Evolutionary conservation across 2,888 invertebrate species (phyloP).

Genomic region (Tolmerus cingulatus): DNA sequence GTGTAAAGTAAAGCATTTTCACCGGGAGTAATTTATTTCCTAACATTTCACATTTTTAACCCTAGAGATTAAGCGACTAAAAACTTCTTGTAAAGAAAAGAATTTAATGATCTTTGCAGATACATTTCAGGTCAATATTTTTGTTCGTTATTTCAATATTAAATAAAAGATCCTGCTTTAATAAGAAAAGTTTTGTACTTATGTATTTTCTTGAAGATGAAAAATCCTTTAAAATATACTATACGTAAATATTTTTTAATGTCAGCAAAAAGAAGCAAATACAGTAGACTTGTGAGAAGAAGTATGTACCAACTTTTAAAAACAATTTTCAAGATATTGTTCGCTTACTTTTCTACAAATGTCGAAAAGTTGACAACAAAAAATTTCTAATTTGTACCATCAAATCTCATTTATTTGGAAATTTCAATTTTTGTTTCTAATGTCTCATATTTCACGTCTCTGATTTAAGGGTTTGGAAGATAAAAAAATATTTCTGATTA

Average conservation of each 20-base stretch:
- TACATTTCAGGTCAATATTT: no score
- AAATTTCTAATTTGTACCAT: neutral
- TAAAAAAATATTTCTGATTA: no score
- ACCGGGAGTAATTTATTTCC: neutral
- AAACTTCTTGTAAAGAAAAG: neutral
- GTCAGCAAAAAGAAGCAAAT: no score
- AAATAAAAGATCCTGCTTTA: no score
- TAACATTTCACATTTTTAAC: neutral
- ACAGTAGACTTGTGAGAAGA: no score
- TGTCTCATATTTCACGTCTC: neutral
- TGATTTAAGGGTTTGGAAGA: neutral
- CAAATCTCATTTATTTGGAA: neutral
- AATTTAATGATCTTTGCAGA: neutral
- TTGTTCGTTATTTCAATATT: no score
- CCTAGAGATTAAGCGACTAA: neutral
- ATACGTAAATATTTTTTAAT: no score
- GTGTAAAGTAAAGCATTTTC: neutral
- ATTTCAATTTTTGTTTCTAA: neutral
- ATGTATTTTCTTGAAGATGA: no score
- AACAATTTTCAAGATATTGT: neutral
- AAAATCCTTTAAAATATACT: no score
- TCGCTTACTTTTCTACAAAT: neutral
- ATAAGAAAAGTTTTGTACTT: no score
- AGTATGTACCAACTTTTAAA: no score
- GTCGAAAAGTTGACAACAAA: neutral